Percentiles rank a stretch among this genome's conserved stretches.
These are phyloP conservation scores for Ataeniobius toweri DNA, from an alignment of 2,797 vertebrate genomes.

Conservation along the genomic window DNA sequence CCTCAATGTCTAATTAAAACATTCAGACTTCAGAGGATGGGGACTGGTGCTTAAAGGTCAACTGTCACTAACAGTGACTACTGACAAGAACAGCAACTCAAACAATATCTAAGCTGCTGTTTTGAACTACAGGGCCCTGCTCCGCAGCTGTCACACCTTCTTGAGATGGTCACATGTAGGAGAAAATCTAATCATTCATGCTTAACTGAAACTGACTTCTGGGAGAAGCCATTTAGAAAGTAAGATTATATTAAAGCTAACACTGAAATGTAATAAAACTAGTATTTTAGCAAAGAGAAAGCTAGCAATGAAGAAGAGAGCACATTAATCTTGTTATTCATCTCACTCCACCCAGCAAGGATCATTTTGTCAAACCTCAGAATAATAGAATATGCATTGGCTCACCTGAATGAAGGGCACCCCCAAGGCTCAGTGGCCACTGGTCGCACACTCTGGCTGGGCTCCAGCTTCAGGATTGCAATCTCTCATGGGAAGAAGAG, in stretches of 20 bases:
- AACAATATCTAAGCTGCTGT: background rate
- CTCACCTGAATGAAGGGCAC: background rate
- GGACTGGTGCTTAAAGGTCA: slow-evolving; percentile 48
- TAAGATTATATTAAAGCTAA: slow-evolving; percentile 28
- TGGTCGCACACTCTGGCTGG: background rate
- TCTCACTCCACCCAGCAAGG: background rate
- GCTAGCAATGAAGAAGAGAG: slow-evolving; percentile 1
- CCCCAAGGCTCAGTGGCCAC: background rate
- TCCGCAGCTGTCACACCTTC: slow-evolving; percentile 27
- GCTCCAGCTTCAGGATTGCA: background rate
- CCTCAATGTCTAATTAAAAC: slow-evolving; percentile 63
- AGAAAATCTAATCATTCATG: slow-evolving; percentile 49
- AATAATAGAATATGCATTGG: background rate
- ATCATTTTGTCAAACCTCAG: background rate
- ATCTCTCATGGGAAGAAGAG: background rate
- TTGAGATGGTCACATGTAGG: slow-evolving; percentile 27
- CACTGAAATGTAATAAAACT: slow-evolving; percentile 24
- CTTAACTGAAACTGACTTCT: slow-evolving; percentile 48
- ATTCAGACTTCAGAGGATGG: slow-evolving; percentile 33
- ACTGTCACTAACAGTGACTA: slow-evolving; percentile 18
- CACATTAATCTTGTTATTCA: background rate
- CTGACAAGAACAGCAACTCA: slow-evolving; percentile 20
- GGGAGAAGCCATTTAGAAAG: slow-evolving; percentile 32
- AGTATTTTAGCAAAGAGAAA: slow-evolving; percentile 24
- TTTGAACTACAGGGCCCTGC: slow-evolving; percentile 14